These are phyloP conservation scores for Rattus rattus DNA, from an alignment of 2,113 vertebrate genomes.

Conservation along the genomic window DNA sequence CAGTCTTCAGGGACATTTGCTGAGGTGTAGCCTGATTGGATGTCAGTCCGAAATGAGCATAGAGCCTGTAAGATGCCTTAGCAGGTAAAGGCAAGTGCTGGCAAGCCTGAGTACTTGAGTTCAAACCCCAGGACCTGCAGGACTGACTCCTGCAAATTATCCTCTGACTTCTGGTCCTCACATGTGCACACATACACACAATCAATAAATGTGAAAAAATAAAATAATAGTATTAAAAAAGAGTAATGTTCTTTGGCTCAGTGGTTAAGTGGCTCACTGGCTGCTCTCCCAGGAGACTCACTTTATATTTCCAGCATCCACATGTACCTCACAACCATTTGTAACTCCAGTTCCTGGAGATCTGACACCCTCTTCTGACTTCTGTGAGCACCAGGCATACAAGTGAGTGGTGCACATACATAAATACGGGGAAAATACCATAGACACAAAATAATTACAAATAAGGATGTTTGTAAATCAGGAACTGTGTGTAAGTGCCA, in stretches of 20 bases:
- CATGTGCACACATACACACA: not conserved
- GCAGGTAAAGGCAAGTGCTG: not conserved
- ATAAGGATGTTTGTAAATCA: conserved; percentile 30
- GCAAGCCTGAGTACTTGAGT: not conserved
- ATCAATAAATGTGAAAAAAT: not conserved
- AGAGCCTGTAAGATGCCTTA: not conserved
- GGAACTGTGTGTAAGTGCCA: not conserved
- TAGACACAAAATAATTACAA: not conserved
- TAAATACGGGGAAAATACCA: not conserved
- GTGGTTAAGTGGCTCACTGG: not conserved
- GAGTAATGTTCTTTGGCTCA: not conserved
- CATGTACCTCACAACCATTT: not conserved
- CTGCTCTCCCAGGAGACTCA: not conserved
- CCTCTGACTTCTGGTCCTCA: not conserved
- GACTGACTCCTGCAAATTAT: not conserved
- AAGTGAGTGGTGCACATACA: not conserved
- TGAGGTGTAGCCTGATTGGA: not conserved
- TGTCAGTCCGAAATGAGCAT: not conserved
- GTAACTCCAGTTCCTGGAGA: not conserved
- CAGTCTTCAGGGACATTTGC: not conserved
- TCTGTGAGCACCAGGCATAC: too few species aligned
- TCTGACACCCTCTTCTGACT: not conserved
- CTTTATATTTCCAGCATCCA: not conserved
- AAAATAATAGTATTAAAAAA: conserved; percentile 10
- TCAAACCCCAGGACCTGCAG: not conserved